A percentile compares a stretch with the other conserved stretches of the same genome.
Conservation (phyloP, 2,797 vertebrate species). For the Pyrocephalus nanus region DNA sequence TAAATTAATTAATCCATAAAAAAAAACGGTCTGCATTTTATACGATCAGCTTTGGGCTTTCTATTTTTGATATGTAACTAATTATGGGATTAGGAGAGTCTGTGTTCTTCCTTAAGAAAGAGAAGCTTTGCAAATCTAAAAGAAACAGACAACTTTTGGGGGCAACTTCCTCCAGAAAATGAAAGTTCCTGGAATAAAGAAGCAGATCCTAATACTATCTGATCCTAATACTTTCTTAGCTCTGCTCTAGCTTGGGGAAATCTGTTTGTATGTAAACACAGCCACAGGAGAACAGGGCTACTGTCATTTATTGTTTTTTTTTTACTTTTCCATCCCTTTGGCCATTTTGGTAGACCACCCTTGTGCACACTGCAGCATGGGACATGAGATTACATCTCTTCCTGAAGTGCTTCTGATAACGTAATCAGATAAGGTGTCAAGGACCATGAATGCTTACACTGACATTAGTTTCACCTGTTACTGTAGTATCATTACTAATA, state of each 20-base stretch:
- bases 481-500: not conserved
- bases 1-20: constrained; percentile 4
- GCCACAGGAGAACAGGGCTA: not conserved
- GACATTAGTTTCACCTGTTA: not conserved
- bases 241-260: not conserved
- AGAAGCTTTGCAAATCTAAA: not conserved
- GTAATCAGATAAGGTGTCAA: not conserved
- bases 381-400: not conserved
- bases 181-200: not conserved
- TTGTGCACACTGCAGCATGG: not conserved
- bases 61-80: not conserved
- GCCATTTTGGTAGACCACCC: not conserved
- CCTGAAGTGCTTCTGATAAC: not conserved
- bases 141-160: not conserved
- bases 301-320: not conserved
- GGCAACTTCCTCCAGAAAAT: not conserved
- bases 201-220: not conserved
- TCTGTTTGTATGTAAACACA: not conserved
- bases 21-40: not conserved
- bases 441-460: not conserved
- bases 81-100: not conserved
- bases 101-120: not conserved
- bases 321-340: not conserved
- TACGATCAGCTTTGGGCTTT: not conserved
- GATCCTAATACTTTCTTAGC: not conserved